Base-by-base conservation (phyloP, 1,140 invertebrate species). In the Hestina assimilis region DNA sequence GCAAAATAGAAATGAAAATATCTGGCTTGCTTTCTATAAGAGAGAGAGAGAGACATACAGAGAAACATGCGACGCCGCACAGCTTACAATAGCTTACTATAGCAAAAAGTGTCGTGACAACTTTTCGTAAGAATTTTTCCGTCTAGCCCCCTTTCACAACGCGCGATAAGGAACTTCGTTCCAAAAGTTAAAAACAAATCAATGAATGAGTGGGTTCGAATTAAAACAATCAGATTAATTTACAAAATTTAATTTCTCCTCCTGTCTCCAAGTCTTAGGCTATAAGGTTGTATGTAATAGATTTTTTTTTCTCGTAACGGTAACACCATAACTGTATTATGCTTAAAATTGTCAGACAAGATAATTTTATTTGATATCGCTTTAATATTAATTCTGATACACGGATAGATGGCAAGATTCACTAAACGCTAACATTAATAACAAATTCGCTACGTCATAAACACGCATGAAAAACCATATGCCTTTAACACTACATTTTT, bases 231-330 rank as follows among this genome's bases (percentile, higher is more conserved):
- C 28, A 31, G 52, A 63, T 62, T 87, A 87, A 81, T 87, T 87
- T 85, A 87, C 78, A 87, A 87, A 87, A 87, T 85, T 87, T 85
- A 83, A 83, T 84, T 83, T 84, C 79, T 83, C 72, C 77, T 83
- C 72, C 73, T 76, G 77, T 73, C 80, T 72, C 60, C 72, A 76
- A 75, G 63, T 73, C 79, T 84, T 87, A 87, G 74, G 73, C 79
- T 85, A 85, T 70, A 71, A 81, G 75, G 72, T 78, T 75, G 70
- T 69, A 79, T 75, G 70, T 69, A 79, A 75, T 83, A 74, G 79
- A 70, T 79, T 79, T 74, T 79, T 81, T 77, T 77, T 83, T 78
- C 68, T 64, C 59, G 67, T 78, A 83, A 61, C 84, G 84, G 84
- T 87, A 87, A 87, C 84, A 86, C 84, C 74, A 77, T 72, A 79